Base-by-base conservation (phyloP, 2,797 vertebrate species). In the Natrix natrix region DNA sequence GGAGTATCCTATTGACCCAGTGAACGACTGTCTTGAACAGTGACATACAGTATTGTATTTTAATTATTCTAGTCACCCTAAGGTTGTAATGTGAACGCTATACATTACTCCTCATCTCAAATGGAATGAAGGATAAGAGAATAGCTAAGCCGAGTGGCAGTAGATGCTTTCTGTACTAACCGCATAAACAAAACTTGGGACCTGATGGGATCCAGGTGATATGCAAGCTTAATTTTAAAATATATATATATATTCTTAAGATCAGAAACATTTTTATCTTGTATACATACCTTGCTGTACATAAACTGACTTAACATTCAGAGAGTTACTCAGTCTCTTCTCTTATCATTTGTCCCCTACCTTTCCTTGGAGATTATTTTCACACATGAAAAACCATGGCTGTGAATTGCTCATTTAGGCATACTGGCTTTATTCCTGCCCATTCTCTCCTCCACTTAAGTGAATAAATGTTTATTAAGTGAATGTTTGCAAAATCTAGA, bases 311-410 rank as follows among this genome's bases (percentile, higher is more conserved):
- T 22, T 69, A 28, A 90, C 24, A 48, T 90, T 90, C 24, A 87
- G 59, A 56, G 20, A 89, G 57, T 6, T 54, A n/a, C n/a, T 90
- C 52, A n/a, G 2, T 54, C 48, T 37, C 86, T 63, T 13, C 24
- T 11, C 63, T 24, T 69, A 92, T 89, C 66, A 54, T 43, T 61
- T 90, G 69, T 74, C 92, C 10, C 89, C 37, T 24, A 66, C 32
- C 59, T 87, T 89, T 20, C 92, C 61, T 48, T 2, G 89, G 92
- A 90, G 54, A 87, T 24, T 87, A 26, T 37, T 93, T 93, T 93
- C 92, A 93, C 89, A 93, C 89, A 90, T 90, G 92, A 93, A 93
- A 93, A 78, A 87, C 83, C 92, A 87, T 90, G 78, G 92, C 92
- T 93, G 32, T 48, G 60, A 93, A 87, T 87, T 87, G 78, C 92